phyloP scores from a whole-genome alignment of 2,888 invertebrate species.

The Amphipoea lucens region DNA sequence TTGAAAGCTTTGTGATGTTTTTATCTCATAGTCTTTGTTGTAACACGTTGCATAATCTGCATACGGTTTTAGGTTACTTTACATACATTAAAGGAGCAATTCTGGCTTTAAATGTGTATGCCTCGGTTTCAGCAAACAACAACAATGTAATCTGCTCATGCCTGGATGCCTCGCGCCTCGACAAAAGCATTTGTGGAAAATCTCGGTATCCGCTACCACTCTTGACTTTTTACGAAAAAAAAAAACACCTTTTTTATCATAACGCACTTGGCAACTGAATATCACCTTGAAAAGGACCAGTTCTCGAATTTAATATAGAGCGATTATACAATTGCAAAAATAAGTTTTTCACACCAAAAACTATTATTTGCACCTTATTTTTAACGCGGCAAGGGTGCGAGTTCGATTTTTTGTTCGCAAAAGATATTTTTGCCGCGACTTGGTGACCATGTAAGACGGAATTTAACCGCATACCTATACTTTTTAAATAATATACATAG shows the following conservation, averaged over 20 bases:
- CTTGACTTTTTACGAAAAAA: slow-evolving; percentile 46
- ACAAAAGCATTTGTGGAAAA: slow-evolving; percentile 33
- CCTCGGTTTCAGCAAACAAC: slow-evolving; percentile 36
- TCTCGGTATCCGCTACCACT: slow-evolving; percentile 45
- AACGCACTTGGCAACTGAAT: slow-evolving; percentile 69
- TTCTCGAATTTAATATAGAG: slow-evolving; percentile 76
- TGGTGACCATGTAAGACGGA: slow-evolving; percentile 52
- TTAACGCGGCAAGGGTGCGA: slow-evolving; percentile 45
- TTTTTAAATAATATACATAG: slow-evolving; percentile 55
- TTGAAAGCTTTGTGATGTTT: neutral
- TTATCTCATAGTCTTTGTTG: neutral
- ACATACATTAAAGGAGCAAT: slow-evolving; percentile 25
- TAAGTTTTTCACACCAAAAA: slow-evolving; percentile 44
- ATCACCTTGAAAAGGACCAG: slow-evolving; percentile 78
- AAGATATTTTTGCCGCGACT: slow-evolving; percentile 24
- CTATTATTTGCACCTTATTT: slow-evolving; percentile 53
- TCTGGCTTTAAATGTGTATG: slow-evolving; percentile 23
- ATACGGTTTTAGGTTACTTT: slow-evolving; percentile 9
- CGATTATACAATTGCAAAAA: slow-evolving; percentile 73
- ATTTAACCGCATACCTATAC: slow-evolving; percentile 60
- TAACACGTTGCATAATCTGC: slow-evolving; percentile 17
- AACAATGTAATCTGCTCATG: slow-evolving; percentile 42
- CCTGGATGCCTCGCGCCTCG: slow-evolving; percentile 31
- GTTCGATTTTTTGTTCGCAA: slow-evolving; percentile 20
- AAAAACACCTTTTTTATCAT: slow-evolving; percentile 58